Evolutionary conservation across 2,113 vertebrate species (phyloP), one percentile per base, ranked within the genome.

Genomic region (Xenopus borealis): DNA sequence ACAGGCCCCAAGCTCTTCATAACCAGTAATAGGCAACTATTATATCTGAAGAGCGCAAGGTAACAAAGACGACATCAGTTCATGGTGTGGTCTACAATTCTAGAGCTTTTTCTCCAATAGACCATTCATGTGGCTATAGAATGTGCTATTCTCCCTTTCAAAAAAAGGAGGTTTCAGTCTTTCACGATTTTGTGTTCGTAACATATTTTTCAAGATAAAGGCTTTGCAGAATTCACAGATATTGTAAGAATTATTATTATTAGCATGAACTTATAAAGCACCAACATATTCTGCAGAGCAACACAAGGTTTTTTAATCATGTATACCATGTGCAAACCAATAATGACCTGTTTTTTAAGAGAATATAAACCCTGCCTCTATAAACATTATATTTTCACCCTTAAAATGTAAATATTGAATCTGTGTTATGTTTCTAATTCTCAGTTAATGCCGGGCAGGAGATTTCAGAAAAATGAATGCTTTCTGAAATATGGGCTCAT

Each of bases 1-100:
- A 78, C 71, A 81, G 73, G 57, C 61, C 71, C 77, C 81, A 66
- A 62, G 74, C 79, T 79, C 78, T 80, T 86, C 78, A 75, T 75
- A 81, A 75, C 77, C 72, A 76, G 68, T 23, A 72, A 72, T 27
- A 78, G 75, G 80, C 80, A 84, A 84, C 69, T 85, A 73, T 84
- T 83, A 78, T 23, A 61, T 70, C 47, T 77, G 23, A 76, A 76
- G 57, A 83, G 68, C 74, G 58, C 80, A 80, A 81, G 83, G 78
- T 80, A 82, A 84, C 72, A 81, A 85, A 80, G 78, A 76, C 74
- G 27, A 62, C 62, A 70, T 82, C 71, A 80, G 82, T 50, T 67
- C 81, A 81, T 70, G 73, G 70, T 67, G 67, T 73, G 62, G 79
- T 83, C 83, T 81, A 76, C 78, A 81, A 13, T 63, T 59, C 27